A percentile compares a stretch with the other conserved stretches of the same genome.
phyloP scores from a whole-genome alignment of 2,113 vertebrate species.

The Limnothrissa miodon region DNA sequence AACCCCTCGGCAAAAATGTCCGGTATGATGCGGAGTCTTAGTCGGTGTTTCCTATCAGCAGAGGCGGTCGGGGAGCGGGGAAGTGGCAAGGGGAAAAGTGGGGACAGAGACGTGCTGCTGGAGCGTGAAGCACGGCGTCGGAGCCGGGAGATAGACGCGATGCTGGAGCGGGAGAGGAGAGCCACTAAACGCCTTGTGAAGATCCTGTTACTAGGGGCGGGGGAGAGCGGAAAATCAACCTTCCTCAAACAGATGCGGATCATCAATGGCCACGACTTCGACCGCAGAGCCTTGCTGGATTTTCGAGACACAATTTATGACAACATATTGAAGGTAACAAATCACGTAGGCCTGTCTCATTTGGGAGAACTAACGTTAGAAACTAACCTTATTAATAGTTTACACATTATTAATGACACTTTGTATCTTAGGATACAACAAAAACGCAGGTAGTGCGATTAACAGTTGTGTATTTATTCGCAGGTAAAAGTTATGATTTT shows the following conservation, averaged over 20 bases:
- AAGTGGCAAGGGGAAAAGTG: slow-evolving; percentile 67
- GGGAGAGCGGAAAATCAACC: slow-evolving; percentile 93
- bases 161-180: slow-evolving; percentile 87
- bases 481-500: too few relatives aligned
- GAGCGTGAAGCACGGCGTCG: slow-evolving; percentile 84
- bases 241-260: slow-evolving; percentile 96
- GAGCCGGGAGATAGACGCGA: slow-evolving; percentile 90
- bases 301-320: slow-evolving; percentile 94
- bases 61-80: slow-evolving; percentile 73
- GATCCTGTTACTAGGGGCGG: slow-evolving; percentile 89
- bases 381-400: background rate
- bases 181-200: slow-evolving; percentile 86
- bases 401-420: background rate
- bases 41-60: slow-evolving; percentile 87
- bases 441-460: background rate
- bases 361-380: background rate
- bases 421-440: too few relatives aligned
- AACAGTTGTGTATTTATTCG: too few relatives aligned
- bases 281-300: slow-evolving; percentile 87
- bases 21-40: slow-evolving; percentile 86
- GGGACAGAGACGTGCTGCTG: slow-evolving; percentile 73
- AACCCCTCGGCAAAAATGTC: slow-evolving; percentile 73
- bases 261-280: slow-evolving; percentile 92
- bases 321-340: slow-evolving; percentile 86
- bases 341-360: background rate